Percentiles rank a stretch among this genome's conserved stretches.
Conservation (phyloP, 2,888 invertebrate genomes). For the Timema podura region DNA sequence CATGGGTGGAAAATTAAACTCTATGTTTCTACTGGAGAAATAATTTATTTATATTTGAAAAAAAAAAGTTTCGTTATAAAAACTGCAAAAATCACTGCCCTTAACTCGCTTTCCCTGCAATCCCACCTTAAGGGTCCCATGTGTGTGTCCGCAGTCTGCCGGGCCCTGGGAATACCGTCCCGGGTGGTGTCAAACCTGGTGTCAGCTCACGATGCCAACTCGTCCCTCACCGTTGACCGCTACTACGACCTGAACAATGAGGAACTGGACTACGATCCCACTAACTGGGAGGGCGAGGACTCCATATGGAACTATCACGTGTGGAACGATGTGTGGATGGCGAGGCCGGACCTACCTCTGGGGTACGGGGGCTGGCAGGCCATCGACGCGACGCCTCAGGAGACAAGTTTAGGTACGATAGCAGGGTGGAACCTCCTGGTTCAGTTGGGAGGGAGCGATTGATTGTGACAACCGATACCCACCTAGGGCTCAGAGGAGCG, state of each 20-base stretch:
- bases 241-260: conserved; percentile 65
- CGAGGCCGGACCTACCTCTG: conserved; percentile 68
- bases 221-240: conserved; percentile 71
- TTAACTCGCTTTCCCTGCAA: neutral
- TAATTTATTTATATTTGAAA: too few species aligned
- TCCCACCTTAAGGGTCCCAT: too few species aligned
- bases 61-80: too few species aligned
- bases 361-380: conserved; percentile 90
- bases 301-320: conserved; percentile 88
- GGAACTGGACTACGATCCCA: conserved; percentile 62
- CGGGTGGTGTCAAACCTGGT: conserved; percentile 78
- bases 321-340: conserved; percentile 88
- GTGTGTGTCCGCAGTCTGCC: conserved; percentile 56
- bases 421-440: too few species aligned
- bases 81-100: too few species aligned
- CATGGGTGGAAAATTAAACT: too few species aligned
- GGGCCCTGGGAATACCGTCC: conserved; percentile 75
- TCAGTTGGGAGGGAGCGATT: too few species aligned
- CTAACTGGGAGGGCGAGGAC: conserved; percentile 63
- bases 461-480: too few species aligned
- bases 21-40: too few species aligned
- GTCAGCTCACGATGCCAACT: conserved; percentile 81
- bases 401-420: conserved; percentile 50
- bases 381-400: conserved; percentile 81
- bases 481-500: neutral